A percentile compares a stretch with the other conserved stretches of the same genome.
These are phyloP conservation scores for Chrysocyon brachyurus DNA, from an alignment of 2,797 vertebrate species.

Conservation along the genomic window DNA sequence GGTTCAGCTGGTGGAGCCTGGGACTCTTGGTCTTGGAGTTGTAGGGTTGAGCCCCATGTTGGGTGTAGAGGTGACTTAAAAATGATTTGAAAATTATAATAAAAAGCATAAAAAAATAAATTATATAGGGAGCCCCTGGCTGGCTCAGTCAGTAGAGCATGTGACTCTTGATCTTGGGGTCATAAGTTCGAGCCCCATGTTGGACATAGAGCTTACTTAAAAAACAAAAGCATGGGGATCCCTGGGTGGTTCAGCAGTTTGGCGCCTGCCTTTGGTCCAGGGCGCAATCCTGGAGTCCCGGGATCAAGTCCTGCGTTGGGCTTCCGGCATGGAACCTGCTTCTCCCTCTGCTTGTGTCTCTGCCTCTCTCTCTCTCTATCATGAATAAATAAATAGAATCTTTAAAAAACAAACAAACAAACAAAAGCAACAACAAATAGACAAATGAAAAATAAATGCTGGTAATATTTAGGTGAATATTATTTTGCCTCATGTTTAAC, in stretches of 20 bases:
- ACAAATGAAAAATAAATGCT: background rate
- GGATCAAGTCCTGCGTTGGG: no score
- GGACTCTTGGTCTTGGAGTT: background rate
- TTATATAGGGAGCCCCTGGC: background rate
- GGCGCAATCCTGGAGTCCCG: no score
- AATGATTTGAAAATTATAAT: background rate
- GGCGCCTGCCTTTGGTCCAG: no score
- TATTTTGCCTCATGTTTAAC: slow-evolving; percentile 56
- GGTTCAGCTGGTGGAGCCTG: background rate
- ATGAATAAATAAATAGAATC: no score
- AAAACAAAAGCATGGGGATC: background rate
- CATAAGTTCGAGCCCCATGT: background rate
- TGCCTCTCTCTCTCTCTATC: no score
- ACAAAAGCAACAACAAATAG: background rate
- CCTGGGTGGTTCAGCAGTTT: no score
- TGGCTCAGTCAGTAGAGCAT: background rate
- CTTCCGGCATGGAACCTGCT: no score
- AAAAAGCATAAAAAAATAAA: background rate
- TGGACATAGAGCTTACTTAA: background rate
- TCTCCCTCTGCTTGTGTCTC: no score
- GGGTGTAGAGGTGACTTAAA: background rate
- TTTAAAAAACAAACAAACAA: no score
- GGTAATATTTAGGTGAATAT: slow-evolving; percentile 20
- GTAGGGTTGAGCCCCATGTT: background rate
- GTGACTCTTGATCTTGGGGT: background rate